Evolutionary conservation across 2,113 vertebrate genomes (phyloP).

Genomic region (Bos taurus): ARS-UCD2.0 NC_037336.1:76506501-76507000

Average conservation of each 20-base stretch:
- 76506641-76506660: background rate
- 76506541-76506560: background rate
- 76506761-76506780: background rate
- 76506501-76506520: background rate
- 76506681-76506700: background rate
- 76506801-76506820: background rate
- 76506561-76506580: background rate
- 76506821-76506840: background rate
- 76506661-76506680: background rate
- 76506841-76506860: background rate
- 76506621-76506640: background rate
- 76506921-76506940: background rate
- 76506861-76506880: background rate
- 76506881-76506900: background rate
- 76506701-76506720: background rate
- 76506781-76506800: background rate
- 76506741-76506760: background rate
- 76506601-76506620: background rate
- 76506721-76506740: background rate
- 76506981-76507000: background rate
- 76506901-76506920: background rate
- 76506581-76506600: background rate
- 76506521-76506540: background rate
- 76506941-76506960: background rate
- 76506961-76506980: background rate